Percentiles rank a stretch among this genome's conserved stretches.
Evolutionary conservation across 2,797 vertebrate species (phyloP).

Genomic region (Eutrigla gurnardus): DNA sequence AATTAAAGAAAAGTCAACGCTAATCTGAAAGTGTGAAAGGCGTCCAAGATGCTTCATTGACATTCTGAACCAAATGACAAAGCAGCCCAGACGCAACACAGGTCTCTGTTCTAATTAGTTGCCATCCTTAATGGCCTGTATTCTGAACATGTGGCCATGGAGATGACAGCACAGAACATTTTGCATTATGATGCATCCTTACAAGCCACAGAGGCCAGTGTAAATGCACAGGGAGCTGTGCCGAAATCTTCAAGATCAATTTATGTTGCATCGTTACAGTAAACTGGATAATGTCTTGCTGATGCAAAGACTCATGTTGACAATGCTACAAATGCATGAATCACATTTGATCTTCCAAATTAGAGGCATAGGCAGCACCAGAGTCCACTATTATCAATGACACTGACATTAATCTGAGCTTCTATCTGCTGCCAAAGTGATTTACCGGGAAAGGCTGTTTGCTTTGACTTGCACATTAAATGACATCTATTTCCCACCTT

Average conservation of each 20-base stretch:
- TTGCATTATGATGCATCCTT: background rate
- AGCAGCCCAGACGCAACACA: background rate
- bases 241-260: background rate
- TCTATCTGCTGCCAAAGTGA: slow-evolving; percentile 48
- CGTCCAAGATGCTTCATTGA: slow-evolving; percentile 2
- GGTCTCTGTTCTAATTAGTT: slow-evolving; percentile 17
- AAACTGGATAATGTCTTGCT: background rate
- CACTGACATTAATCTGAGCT: slow-evolving; percentile 41
- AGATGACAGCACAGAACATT: background rate
- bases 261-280: background rate
- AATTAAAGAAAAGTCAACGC: slow-evolving; percentile 8
- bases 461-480: slow-evolving; percentile 58
- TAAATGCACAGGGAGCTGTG: background rate
- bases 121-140: background rate
- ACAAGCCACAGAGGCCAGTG: too few relatives aligned
- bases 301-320: background rate
- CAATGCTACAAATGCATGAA: background rate
- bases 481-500: slow-evolving; percentile 70
- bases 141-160: background rate
- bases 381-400: slow-evolving; percentile 40
- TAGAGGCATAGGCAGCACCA: slow-evolving; percentile 5
- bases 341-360: slow-evolving; percentile 40
- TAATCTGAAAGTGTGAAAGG: background rate
- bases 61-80: background rate
- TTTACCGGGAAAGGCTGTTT: slow-evolving; percentile 56